Percentiles rank a stretch among this genome's conserved stretches.
Evolutionary conservation across 2,113 vertebrate species (phyloP).

Genomic region (Gulo gulo): DNA sequence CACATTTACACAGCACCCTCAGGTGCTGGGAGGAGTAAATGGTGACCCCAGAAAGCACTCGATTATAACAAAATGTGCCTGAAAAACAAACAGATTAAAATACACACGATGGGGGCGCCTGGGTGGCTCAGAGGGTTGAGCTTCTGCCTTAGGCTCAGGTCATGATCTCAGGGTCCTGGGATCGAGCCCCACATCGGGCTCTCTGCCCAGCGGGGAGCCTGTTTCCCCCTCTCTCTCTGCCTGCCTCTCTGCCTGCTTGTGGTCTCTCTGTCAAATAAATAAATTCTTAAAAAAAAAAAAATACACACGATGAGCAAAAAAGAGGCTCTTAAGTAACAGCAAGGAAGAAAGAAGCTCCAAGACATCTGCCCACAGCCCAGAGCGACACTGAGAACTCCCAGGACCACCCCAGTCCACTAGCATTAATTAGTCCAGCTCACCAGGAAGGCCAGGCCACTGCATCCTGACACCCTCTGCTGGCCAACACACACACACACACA

Average conservation of each 20-base stretch:
- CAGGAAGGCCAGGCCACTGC: neutral
- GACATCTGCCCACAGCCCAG: neutral
- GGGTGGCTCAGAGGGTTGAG: no score
- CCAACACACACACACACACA: neutral
- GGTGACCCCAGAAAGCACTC: neutral
- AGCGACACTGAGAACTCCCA: neutral
- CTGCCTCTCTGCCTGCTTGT: no score
- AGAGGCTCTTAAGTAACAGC: no score
- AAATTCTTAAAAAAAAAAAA: neutral
- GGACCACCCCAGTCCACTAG: neutral
- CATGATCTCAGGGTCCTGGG: no score
- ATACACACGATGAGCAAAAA: neutral
- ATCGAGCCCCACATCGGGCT: rapidly evolving
- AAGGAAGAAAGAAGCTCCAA: neutral
- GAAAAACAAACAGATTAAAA: neutral
- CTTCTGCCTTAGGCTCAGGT: no score
- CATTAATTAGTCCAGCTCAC: neutral
- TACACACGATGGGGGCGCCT: rapidly evolving
- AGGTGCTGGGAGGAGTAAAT: neutral
- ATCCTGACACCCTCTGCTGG: neutral
- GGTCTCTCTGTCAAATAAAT: no score
- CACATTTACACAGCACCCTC: neutral
- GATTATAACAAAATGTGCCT: neutral
- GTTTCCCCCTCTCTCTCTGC: no score
- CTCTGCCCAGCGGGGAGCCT: no score